Percentiles rank a stretch among this genome's conserved stretches.
These are phyloP conservation scores for Gonioctena quinquepunctata DNA, from an alignment of 1,140 invertebrate genomes.

Conservation along the genomic window DNA sequence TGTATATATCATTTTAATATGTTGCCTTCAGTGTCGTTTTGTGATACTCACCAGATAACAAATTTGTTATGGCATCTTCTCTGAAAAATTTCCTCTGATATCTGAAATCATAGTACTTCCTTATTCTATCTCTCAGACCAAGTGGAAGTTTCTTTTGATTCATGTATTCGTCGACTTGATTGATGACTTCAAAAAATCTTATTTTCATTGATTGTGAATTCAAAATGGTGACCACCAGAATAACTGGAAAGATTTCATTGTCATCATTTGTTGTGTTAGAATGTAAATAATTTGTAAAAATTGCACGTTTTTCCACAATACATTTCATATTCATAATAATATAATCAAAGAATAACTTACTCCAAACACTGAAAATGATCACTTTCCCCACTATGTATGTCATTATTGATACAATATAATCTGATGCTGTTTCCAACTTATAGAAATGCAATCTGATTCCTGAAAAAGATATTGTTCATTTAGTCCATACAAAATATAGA, in stretches of 20 bases:
- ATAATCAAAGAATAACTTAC: constrained; percentile 37
- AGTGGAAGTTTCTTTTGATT: constrained; percentile 37
- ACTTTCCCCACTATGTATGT: constrained; percentile 27
- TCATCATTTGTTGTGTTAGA: neutral
- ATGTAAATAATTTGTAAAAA: neutral
- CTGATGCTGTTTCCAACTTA: neutral
- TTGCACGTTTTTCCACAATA: neutral
- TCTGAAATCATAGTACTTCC: constrained; percentile 38
- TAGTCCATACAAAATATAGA: too few species aligned
- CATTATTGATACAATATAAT: neutral
- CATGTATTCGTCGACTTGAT: constrained; percentile 40
- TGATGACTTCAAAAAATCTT: constrained; percentile 41
- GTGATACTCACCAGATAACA: too few species aligned
- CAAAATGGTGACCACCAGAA: constrained; percentile 23
- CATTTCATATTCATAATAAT: neutral
- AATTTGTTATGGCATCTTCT: constrained; percentile 19
- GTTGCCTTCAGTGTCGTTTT: too few species aligned
- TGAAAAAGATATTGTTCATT: too few species aligned
- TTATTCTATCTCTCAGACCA: constrained; percentile 27
- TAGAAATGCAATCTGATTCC: neutral
- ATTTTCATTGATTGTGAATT: constrained; percentile 12
- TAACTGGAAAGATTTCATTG: neutral
- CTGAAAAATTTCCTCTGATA: constrained; percentile 41
- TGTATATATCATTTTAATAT: too few species aligned
- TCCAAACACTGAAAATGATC: constrained; percentile 38